Evolutionary conservation across 2,797 vertebrate species (phyloP), one percentile per base, ranked within the genome.

Genomic region (Benthosema pterotum): DNA sequence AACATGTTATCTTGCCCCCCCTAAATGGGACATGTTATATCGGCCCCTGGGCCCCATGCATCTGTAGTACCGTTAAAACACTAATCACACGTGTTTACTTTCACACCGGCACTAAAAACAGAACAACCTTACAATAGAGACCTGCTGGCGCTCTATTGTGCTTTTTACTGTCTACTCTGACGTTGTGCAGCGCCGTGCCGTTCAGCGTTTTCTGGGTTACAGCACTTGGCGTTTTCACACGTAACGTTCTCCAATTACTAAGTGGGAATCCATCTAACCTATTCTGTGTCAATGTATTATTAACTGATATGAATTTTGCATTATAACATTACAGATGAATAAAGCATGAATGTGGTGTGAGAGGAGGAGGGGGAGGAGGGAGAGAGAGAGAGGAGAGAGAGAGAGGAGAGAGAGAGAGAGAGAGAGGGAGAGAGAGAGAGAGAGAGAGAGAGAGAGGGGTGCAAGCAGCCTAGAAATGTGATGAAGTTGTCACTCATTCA

Each of bases 221-320:
- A 38, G 32, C 32, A 38, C 8, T 38, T 38, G 32, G 32, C 32
- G 32, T 38, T 38, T 38, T 38, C 7, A 8, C 7, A 8, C 7
- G 32, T 38, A 76, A 82, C 63, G 73, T 60, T 28, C 62, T 54
- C 67, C 77, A 82, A 79, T 86, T 83, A 76, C 32, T 38, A 38
- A 77, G 75, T 71, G 60, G 76, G 47, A 83, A 80, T 72, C 54
- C 43, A 67, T 75, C 74, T 70, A 61, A 67, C 67, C 69, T 78
- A 71, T 69, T 76, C 56, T 60, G 54, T 60, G 63, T 77, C 66
- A 69, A 70, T 83, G 60, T 56, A 73, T 83, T 83, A 86, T 88
- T 85, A 66, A 80, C 75, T 69, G 60, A 71, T 77, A 81, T 85
- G 19, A 78, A 83, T 84, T 82, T 77, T 87, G 70, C 82, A 86